A percentile compares a stretch with the other conserved stretches of the same genome.
Evolutionary conservation across 2,888 invertebrate species (phyloP).

Genomic region (Xestia xanthographa): DNA sequence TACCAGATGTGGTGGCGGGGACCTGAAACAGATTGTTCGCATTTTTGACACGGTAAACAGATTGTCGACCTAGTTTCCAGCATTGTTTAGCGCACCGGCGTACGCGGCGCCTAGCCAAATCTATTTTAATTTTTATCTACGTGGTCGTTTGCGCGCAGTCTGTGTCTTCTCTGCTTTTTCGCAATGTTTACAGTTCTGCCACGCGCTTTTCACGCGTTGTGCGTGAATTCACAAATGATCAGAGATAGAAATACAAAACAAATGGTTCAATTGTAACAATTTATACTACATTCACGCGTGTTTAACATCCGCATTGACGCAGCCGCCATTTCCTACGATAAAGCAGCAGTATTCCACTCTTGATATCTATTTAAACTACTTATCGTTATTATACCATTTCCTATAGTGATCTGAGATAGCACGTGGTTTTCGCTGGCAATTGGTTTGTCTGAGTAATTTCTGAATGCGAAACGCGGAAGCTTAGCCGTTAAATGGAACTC

Average conservation of each 20-base stretch:
- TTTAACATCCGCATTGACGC: conserved; percentile 47
- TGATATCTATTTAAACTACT: conserved; percentile 45
- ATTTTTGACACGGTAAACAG: conserved; percentile 87
- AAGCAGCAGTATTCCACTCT: conserved; percentile 40
- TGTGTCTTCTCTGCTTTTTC: conserved; percentile 81
- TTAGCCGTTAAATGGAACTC: conserved; percentile 37
- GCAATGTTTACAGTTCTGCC: conserved; percentile 82
- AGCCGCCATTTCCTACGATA: conserved; percentile 47
- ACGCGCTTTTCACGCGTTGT: conserved; percentile 48
- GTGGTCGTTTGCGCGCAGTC: conserved; percentile 79
- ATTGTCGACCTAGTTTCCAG: conserved; percentile 87
- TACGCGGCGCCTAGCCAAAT: conserved; percentile 87
- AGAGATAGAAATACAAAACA: conserved; percentile 48
- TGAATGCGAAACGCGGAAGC: conserved; percentile 62
- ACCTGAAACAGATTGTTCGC: conserved; percentile 72
- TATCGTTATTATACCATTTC: conserved; percentile 51
- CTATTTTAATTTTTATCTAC: conserved; percentile 88
- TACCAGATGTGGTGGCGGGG: conserved; percentile 58
- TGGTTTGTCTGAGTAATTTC: conserved; percentile 54
- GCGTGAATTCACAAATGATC: conserved; percentile 48
- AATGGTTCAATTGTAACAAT: conserved; percentile 38
- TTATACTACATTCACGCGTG: conserved; percentile 26
- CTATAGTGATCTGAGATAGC: conserved; percentile 45
- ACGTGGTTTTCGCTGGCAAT: conserved; percentile 59
- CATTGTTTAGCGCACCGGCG: conserved; percentile 83